A percentile compares a stretch with the other conserved stretches of the same genome.
These are phyloP conservation scores for Pseudorhombus dupliciocellatus DNA, from an alignment of 2,113 vertebrate species.

Conservation along the genomic window DNA sequence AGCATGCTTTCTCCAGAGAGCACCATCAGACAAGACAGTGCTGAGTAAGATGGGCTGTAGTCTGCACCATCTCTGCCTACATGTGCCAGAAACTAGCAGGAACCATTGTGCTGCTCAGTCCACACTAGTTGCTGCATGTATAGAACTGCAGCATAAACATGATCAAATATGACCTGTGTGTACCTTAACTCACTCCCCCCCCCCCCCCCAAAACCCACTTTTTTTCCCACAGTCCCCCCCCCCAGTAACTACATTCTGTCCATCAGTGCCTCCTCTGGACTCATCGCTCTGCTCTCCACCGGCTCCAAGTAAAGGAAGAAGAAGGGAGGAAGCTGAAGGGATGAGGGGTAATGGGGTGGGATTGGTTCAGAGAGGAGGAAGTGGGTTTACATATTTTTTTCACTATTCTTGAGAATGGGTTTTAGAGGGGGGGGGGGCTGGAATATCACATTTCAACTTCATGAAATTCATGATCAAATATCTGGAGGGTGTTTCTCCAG, in stretches of 20 bases:
- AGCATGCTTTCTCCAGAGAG: background rate
- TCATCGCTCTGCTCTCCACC: constrained; percentile 96
- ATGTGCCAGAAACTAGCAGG: background rate
- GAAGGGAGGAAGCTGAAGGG: background rate
- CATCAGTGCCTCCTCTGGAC: constrained; percentile 94
- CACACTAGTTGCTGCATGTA: background rate
- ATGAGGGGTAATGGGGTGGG: constrained; percentile 3
- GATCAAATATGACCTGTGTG: background rate
- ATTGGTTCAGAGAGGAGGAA: constrained; percentile 1
- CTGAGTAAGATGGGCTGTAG: too few species aligned
- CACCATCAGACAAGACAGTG: too few species aligned
- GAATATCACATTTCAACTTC: constrained; percentile 73
- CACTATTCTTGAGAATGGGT: constrained; percentile 21
- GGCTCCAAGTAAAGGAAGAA: constrained; percentile 89
- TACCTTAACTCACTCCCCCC: constrained; percentile 85
- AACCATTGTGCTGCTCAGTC: too few species aligned
- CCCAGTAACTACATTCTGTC: constrained; percentile 96
- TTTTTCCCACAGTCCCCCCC: too few species aligned
- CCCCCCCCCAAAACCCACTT: constrained; percentile 72
- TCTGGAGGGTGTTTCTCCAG: constrained; percentile 66
- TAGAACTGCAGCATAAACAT: too few species aligned
- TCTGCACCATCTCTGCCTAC: too few species aligned
- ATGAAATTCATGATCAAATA: constrained; percentile 78
- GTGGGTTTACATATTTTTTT: constrained; percentile 35
- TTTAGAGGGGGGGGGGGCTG: background rate